Evolutionary conservation across 2,113 vertebrate genomes (phyloP), one percentile per base, ranked within the genome.

Genomic region (Philantomba maxwellii): DNA sequence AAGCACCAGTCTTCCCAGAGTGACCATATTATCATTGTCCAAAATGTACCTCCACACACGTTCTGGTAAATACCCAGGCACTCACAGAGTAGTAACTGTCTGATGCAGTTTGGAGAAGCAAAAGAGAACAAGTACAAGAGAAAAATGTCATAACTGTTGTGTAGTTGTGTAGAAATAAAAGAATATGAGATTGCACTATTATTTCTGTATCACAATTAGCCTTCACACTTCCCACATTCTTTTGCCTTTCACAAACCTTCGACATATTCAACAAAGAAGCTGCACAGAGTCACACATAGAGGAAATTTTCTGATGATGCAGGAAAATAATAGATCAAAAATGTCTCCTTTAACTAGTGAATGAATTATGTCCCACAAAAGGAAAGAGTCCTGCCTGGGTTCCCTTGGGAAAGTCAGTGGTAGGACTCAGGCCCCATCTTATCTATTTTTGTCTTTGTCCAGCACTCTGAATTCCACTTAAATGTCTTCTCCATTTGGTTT

Each of bases 1-100:
- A 90, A 86, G 55, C 21, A 15, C 82, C 83, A 55, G 25, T n/a
- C 36, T 49, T 47, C 43, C 82, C 88, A 92, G 81, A 94, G 49
- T 21, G 2, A 47, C 45, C 26, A n/a, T 33, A 49, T 19, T 17
- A 33, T 58, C 17, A 77, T 26, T 62, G 36, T n/a, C 70, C 23
- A 45, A 13, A 51, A 25, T 19, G 25, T 11, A 84, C 9, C 49
- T 5, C 0, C 55, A 60, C 17, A 14, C 16, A 51, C 0, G 1
- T 25, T 47, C 62, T 57, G 33, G 14, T 10, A 89, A 15, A 89
- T 13, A 89, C 6, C 39, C 6, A 36, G 5, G 57, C 51, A 77
- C 28, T 62, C 1, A 23, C 28, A 51, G 1, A 78, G 47, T 25
- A 87, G 21, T n/a, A 90, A 81, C 16, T 30, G 14, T 43, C 55